Conservation (phyloP, 2,113 vertebrate species). For the Mus pahari region DNA sequence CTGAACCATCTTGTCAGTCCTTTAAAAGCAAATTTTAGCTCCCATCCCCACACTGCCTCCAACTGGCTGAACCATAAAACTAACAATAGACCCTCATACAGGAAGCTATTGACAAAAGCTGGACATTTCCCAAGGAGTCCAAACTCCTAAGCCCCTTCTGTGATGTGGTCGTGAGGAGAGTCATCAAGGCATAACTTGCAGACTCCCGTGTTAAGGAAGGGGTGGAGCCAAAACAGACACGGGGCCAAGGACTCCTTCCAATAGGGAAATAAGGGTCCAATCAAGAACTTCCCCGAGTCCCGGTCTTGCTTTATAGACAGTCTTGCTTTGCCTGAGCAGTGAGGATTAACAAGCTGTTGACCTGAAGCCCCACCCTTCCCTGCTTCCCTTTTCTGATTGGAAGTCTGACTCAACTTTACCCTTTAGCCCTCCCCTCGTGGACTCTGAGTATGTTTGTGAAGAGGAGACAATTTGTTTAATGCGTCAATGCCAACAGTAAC, state of each 20-base stretch:
- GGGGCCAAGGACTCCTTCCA: not conserved
- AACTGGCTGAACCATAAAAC: conserved; percentile 8
- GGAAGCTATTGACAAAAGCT: not conserved
- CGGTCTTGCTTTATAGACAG: too few relatives aligned
- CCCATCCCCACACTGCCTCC: not conserved
- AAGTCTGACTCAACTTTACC: not conserved
- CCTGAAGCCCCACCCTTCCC: not conserved
- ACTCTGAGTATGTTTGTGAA: not conserved
- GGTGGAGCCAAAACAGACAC: not conserved
- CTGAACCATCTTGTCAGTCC: not conserved
- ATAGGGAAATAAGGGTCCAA: not conserved
- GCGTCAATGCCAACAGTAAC: not conserved
- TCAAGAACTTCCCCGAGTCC: not conserved
- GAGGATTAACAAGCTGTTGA: not conserved
- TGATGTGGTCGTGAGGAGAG: not conserved
- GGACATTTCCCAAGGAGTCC: not conserved
- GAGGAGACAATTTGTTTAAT: not conserved
- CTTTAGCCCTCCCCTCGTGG: not conserved
- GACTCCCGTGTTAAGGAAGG: not conserved
- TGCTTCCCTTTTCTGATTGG: not conserved
- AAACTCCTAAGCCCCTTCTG: not conserved
- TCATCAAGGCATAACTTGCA: not conserved
- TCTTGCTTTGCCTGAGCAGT: not conserved
- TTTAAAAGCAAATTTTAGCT: not conserved
- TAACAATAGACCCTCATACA: not conserved